Evolutionary conservation across 2,888 invertebrate genomes (phyloP), one percentile per base, ranked within the genome.

Genomic region (Psylliodes chrysocephalus): DNA sequence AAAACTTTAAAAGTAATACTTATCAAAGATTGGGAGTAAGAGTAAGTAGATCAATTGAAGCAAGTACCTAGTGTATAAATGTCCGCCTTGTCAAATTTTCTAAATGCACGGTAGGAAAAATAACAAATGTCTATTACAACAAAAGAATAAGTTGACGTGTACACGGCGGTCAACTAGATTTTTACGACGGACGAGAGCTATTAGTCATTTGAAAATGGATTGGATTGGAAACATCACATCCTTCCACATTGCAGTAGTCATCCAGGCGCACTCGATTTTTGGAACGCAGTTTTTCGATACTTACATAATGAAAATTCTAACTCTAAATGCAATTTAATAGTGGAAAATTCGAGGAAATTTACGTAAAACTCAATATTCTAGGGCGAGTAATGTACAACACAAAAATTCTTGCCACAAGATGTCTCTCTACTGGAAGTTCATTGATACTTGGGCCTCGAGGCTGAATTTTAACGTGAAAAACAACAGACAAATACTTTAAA

Each of bases 351-450:
- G 30, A 42, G 54, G 49, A 51, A 60, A 63, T 63, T 66, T 46
- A 57, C 54, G 57, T 60, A 70, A 70, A 70, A 70, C 66, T 70
- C 67, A 61, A 70, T 70, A 67, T 70, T 68, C 59, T 56, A 67
- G 69, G 69, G 69, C 69, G 63, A 69, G 65, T 60, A 64, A 63
- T 67, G 69, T 67, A 65, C 57, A 60, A 72, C 72, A 73, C 68
- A 67, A 69, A 71, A 71, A 71, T 71, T 77, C 75, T 73, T 73
- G 77, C 79, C 83, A 83, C 88, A 88, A 88, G 86, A 89, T 88
- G 88, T 88, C 88, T 87, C 87, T 88, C 85, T 66, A 72, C 67
- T 82, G 84, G 85, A 86, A 87, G 82, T 83, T 84, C 87, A 87
- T 86, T 81, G 82, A 80, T 81, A 81, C 81, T 78, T 78, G 77